phyloP scores from a whole-genome alignment of 2,888 invertebrate species.

The Acronicta alni region DNA sequence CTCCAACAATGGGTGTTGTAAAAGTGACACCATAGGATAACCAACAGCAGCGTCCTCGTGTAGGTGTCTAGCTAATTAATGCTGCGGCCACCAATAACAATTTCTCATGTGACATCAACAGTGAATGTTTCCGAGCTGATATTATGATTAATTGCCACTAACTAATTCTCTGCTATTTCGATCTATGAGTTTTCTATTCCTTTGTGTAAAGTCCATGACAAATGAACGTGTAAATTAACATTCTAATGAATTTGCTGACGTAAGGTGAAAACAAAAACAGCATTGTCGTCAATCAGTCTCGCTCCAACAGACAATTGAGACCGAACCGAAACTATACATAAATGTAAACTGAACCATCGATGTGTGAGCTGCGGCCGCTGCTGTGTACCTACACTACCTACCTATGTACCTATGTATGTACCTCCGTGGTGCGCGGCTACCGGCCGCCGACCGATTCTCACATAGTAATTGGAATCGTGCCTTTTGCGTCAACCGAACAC shows the following conservation, averaged over 20 bases:
- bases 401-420: too few species aligned
- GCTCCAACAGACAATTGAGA: neutral
- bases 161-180: neutral
- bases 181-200: neutral
- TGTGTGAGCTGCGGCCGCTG: neutral
- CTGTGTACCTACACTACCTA: neutral
- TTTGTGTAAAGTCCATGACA: neutral
- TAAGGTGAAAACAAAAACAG: neutral
- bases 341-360: neutral
- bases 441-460: conserved; percentile 8
- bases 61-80: too few species aligned
- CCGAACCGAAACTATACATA: neutral
- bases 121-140: neutral
- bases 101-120: neutral
- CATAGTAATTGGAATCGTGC: conserved; percentile 64
- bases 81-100: neutral
- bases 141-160: neutral
- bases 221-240: conserved; percentile 3
- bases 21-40: too few species aligned
- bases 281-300: conserved; percentile 11
- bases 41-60: too few species aligned
- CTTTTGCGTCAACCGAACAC: conserved; percentile 54
- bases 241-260: conserved; percentile 6
- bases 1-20: neutral
- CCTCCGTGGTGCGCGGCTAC: neutral